Conservation (phyloP, 1,140 invertebrate species). For the Micrasema longulum region DNA sequence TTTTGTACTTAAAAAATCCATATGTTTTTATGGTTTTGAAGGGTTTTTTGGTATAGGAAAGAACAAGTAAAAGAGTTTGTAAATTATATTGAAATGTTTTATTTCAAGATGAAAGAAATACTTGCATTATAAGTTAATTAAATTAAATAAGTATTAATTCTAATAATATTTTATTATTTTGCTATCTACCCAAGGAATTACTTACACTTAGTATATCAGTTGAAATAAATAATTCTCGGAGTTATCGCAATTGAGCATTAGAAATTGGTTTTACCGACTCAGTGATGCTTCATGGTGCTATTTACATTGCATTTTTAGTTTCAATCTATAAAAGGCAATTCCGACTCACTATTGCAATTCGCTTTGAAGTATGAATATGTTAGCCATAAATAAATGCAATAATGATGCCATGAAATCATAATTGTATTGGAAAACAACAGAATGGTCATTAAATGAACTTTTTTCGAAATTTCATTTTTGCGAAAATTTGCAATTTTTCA, state of each 20-base stretch:
- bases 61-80: constrained; percentile 24
- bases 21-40: no score
- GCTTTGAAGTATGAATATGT: no score
- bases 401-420: neutral
- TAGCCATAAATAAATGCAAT: neutral
- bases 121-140: constrained; percentile 54
- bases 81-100: constrained; percentile 53
- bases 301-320: constrained; percentile 39
- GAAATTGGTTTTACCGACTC: constrained; percentile 34
- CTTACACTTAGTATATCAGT: constrained; percentile 47
- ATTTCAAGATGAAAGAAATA: constrained; percentile 52
- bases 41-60: neutral
- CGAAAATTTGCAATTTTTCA: neutral
- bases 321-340: constrained; percentile 26
- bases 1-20: no score
- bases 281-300: constrained; percentile 26
- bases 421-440: no score
- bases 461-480: no score
- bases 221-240: constrained; percentile 31
- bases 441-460: no score
- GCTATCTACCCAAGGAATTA: constrained; percentile 54
- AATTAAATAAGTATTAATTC: constrained; percentile 54
- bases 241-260: constrained; percentile 50
- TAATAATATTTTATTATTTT: constrained; percentile 54
- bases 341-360: neutral